Evolutionary conservation across 2,888 invertebrate species (phyloP).

Genomic region (Eucera pruinosa): DNA sequence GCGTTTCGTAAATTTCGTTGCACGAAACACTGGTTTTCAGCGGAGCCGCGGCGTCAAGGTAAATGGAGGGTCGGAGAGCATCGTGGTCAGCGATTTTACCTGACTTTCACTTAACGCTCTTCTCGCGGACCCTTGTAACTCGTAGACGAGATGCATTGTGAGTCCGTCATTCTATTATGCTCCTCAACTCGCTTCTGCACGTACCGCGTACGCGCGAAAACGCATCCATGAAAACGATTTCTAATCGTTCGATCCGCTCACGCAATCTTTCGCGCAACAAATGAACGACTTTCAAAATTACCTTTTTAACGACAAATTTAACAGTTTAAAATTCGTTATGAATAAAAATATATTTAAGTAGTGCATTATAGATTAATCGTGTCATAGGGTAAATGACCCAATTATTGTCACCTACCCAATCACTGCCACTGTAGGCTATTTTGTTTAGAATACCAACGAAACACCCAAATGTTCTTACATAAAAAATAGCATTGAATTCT

Average conservation of each 20-base stretch:
- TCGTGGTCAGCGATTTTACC: constrained; percentile 74
- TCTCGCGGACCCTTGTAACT: constrained; percentile 65
- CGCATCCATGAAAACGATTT: constrained; percentile 48
- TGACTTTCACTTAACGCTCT: constrained; percentile 74
- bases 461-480: no score
- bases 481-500: no score
- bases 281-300: no score
- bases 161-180: constrained; percentile 65
- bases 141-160: constrained; percentile 59
- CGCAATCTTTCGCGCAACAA: constrained; percentile 3
- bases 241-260: constrained; percentile 43
- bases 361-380: no score
- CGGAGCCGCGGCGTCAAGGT: constrained; percentile 64
- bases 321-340: no score
- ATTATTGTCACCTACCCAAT: no score
- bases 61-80: constrained; percentile 73
- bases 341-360: no score
- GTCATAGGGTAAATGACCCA: no score
- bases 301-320: no score
- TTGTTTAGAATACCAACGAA: no score
- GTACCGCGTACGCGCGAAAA: constrained; percentile 11
- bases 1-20: constrained; percentile 46
- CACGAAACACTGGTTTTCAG: constrained; percentile 58
- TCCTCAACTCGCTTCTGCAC: constrained; percentile 42
- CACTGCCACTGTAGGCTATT: no score